Conservation (phyloP, 1,140 invertebrate species). For the Melipona quadrifasciata region DNA sequence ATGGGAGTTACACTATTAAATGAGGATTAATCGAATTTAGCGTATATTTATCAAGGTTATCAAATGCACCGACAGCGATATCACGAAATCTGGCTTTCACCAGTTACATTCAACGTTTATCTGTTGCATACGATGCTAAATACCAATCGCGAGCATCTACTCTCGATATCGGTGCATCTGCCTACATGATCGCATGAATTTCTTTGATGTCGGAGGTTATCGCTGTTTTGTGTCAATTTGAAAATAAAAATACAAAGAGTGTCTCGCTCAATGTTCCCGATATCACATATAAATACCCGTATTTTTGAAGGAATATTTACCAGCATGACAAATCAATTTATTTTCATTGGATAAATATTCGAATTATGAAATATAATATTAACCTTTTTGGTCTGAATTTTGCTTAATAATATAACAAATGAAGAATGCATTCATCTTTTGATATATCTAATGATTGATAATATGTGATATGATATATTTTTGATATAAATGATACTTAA, state of each 20-base stretch:
- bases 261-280: neutral
- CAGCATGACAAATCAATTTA: no score
- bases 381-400: no score
- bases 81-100: slow-evolving; percentile 4
- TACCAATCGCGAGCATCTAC: neutral
- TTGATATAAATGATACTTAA: no score
- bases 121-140: neutral
- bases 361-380: neutral
- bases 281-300: neutral
- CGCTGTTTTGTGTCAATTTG: neutral
- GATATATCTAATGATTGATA: no score
- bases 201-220: slow-evolving; percentile 3
- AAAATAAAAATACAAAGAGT: neutral
- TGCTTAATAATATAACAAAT: no score
- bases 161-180: neutral
- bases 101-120: neutral
- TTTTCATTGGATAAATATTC: rapidly evolving
- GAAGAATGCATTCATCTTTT: no score
- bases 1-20: no score
- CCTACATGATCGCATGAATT: neutral
- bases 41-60: neutral
- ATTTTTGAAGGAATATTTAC: neutral
- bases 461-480: no score
- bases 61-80: no score
- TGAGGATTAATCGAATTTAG: neutral